These are phyloP conservation scores for Aplysia californica DNA, from an alignment of 1,140 invertebrate species.

Conservation along the genomic window DNA sequence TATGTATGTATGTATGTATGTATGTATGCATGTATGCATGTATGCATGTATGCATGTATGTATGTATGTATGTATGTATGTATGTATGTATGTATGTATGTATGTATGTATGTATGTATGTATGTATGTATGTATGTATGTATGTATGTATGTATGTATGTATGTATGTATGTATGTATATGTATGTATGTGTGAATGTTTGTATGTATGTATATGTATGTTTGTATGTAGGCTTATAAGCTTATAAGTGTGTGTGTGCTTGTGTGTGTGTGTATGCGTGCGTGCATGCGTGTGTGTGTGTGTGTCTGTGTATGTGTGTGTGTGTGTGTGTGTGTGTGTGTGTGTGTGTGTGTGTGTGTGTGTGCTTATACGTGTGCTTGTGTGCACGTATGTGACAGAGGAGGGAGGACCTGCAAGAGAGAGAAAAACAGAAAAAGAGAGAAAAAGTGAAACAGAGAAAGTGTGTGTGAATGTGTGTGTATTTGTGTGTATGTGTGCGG, in stretches of 20 bases:
- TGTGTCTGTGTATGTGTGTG: constrained; percentile 1
- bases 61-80: constrained; percentile 1
- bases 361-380: too few relatives aligned
- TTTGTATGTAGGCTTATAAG: too few relatives aligned
- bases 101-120: constrained; percentile 32
- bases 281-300: too few relatives aligned
- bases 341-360: too few relatives aligned
- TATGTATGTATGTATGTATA: constrained; percentile 14
- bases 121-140: constrained; percentile 24
- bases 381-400: too few relatives aligned
- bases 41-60: not conserved
- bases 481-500: too few relatives aligned
- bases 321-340: not conserved
- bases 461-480: too few relatives aligned
- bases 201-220: constrained; percentile 16
- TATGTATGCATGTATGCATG: not conserved
- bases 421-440: too few relatives aligned
- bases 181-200: constrained; percentile 18
- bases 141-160: constrained; percentile 27
- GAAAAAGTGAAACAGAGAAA: too few relatives aligned
- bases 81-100: constrained; percentile 29
- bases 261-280: too few relatives aligned
- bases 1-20: not conserved
- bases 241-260: too few relatives aligned
- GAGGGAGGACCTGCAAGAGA: too few relatives aligned